These are phyloP conservation scores for Glyptemys insculpta DNA, from an alignment of 2,797 vertebrate species.

Conservation along the genomic window DNA sequence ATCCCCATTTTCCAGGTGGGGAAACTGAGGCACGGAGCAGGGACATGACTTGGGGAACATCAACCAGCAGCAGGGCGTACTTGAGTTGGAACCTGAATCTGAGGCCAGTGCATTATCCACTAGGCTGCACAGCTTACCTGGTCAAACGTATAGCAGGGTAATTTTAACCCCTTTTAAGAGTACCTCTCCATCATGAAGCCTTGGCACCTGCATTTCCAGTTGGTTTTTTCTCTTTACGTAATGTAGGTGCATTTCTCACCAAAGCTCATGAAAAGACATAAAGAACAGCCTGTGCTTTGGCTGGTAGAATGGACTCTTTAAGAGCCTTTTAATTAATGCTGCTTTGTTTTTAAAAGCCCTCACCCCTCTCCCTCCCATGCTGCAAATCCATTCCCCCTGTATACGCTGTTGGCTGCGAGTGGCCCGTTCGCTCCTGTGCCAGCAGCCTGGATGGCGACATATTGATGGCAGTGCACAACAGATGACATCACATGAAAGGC, in stretches of 20 bases:
- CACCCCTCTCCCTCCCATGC: not conserved
- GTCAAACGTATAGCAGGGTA: not conserved
- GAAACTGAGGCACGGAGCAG: not conserved
- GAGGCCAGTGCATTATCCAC: not conserved
- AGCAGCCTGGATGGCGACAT: not conserved
- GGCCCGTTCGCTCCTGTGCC: accelerated
- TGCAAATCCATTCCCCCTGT: not conserved
- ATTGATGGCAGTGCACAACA: not conserved
- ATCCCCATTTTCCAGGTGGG: not conserved
- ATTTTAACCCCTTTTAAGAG: not conserved
- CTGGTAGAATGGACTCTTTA: not conserved
- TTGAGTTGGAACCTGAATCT: not conserved
- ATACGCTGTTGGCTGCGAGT: not conserved
- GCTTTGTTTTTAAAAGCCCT: not conserved
- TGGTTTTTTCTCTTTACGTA: not conserved
- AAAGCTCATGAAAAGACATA: not conserved
- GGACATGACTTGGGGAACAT: not conserved
- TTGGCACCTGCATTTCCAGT: accelerated
- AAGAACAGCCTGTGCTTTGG: not conserved
- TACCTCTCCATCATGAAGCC: not conserved
- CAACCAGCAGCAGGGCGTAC: not conserved
- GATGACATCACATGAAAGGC: not conserved
- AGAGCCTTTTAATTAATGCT: not conserved
- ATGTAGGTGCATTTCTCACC: not conserved
- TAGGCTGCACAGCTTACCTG: not conserved